These are phyloP conservation scores for Eremophila alpestris DNA, from an alignment of 2,797 vertebrate genomes.

Conservation along the genomic window DNA sequence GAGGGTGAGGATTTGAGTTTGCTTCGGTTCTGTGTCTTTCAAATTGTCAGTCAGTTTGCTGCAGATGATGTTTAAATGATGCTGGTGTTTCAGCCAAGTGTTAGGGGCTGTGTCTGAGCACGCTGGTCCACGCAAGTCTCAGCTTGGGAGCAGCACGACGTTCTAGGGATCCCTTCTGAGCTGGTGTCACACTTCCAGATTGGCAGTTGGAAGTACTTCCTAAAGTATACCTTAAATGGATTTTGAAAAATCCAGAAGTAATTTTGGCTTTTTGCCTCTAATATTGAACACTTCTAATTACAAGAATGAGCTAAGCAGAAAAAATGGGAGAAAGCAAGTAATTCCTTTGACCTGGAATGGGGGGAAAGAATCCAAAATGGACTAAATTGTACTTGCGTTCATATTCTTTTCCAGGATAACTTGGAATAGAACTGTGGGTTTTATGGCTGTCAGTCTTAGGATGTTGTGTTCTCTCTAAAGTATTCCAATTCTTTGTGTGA, in stretches of 20 bases:
- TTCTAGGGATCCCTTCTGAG: neutral
- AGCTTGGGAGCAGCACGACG: rapidly evolving
- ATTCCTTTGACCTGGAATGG: neutral
- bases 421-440: neutral
- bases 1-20: slow-evolving; percentile 81
- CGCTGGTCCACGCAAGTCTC: neutral
- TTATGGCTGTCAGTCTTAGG: neutral
- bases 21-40: rapidly evolving
- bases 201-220: neutral
- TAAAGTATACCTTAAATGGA: neutral
- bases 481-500: neutral
- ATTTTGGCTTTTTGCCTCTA: neutral
- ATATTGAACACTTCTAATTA: neutral
- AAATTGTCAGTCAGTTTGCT: neutral
- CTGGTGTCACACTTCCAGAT: neutral
- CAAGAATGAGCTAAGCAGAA: neutral
- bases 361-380: neutral
- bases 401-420: neutral
- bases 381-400: neutral
- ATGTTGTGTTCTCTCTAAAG: neutral
- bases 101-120: neutral
- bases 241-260: neutral
- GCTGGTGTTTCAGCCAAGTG: neutral
- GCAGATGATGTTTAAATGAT: neutral
- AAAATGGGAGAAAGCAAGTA: neutral